Evolutionary conservation across 2,888 invertebrate genomes (phyloP), one percentile per base, ranked within the genome.

Genomic region (Ophonus ardosiacus): DNA sequence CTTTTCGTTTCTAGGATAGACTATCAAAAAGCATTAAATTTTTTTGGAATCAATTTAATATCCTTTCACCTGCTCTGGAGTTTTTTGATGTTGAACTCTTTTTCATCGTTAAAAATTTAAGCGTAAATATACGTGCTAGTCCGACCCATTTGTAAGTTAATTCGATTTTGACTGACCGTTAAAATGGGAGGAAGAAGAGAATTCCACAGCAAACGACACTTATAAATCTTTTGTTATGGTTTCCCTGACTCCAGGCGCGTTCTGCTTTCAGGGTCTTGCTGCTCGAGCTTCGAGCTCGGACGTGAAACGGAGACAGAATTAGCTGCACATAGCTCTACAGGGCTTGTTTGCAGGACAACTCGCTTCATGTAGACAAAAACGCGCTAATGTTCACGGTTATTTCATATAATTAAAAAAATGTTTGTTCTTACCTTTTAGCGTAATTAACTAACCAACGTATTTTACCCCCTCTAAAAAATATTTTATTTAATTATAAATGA

Each of bases 161-260:
- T 56, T 78, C 57, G 57, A 56, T 78, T 78, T 78, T 78, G 78
- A 78, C 31, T 78, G 78, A 78, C 78, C 78, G 57, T 78, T 57
- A 78, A 78, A 57, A 43, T 18, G 56, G 57, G 15, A 57, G 57
- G 57, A 57, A 24, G 56, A 78, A 78, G 57, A 56, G 6, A 57
- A 31, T 78, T 57, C 24, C 24, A 24, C 15, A 57, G 57, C 21
- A 57, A 78, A 78, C 57, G 78, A 57, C 57, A 78, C 57, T 56
- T 56, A 78, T 78, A 78, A 78, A 78, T 78, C 78, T 78, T 78
- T 78, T 56, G 57, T 78, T 78, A 78, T 78, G 40, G 78, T 57
- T 78, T 57, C 57, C 78, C 31, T 24, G 17, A 78, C 57, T 74
- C 43, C 74, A 18, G 68, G n/a, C 68, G 68, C 38, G 68, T 68